Base-by-base conservation (phyloP, 2,888 invertebrate genomes). In the Phlogophora meticulosa region DNA sequence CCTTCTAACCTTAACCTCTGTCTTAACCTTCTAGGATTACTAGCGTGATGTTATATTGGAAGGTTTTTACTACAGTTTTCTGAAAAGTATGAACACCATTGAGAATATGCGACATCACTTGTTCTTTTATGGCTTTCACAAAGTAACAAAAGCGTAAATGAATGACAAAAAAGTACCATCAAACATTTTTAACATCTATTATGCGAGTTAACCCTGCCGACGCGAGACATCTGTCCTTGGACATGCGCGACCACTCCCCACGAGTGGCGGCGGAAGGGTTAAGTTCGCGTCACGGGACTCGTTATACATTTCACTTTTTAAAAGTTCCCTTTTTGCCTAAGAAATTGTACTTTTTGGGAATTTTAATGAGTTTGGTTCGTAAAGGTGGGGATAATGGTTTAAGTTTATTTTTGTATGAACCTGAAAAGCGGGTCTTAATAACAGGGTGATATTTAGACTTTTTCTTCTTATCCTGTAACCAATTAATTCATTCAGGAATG, bases 171-270 rank as follows among this genome's bases (percentile, higher is more conserved):
- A 76, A 66, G 42, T 42, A 32, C 42, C 46, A 48, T 58, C 46
- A 38, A 60, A 58, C 46, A 60, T 70, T 67, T 64, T 64, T 65
- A 73, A 46, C 73, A 65, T 70, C 75, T 55, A 78, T 78, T 78
- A 70, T 62, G 34, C 40, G 55, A 76, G 62, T 68, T 72, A 78
- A 68, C 62, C 61, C 78, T 66, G 55, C 20, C 46, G 38, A 49
- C 63, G 78, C 53, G 57, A 62, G 76, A 76, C 79, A 73, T 70
- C 77, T 77, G 77, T 73, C 78, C 78, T 72, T 80, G 80, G 80
- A 67, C 76, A 78, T 60, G 68, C 79, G 74, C 60, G 63, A 57
- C 76, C 76, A 75, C 65, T 70, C 62, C 52, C 71, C 65, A n/a
- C 28, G 13, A 79, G 58, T 75, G 51, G 45, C 53, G n/a, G 38